These are phyloP conservation scores for Rhinatrema bivittatum DNA, from an alignment of 2,797 vertebrate genomes.

Conservation along the genomic window DNA sequence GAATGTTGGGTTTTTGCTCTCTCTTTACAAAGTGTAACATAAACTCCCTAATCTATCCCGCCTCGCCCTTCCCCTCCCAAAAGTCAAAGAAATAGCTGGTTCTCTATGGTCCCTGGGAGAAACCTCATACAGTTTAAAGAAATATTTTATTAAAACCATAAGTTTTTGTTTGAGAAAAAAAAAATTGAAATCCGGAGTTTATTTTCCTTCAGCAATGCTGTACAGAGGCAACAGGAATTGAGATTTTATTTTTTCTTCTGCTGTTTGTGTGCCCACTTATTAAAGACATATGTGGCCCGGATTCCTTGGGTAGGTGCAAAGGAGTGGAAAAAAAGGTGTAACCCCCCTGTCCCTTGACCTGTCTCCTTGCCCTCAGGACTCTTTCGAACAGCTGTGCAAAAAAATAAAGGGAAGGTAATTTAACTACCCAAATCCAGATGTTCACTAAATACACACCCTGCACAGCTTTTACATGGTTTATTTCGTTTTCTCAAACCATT, in stretches of 20 bases:
- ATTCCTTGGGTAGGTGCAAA: conserved; percentile 50
- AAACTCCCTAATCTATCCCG: too few relatives aligned
- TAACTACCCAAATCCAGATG: conserved; percentile 64
- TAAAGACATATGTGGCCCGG: conserved; percentile 48
- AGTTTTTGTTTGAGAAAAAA: conserved; percentile 46
- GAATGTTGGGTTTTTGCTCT: conserved; percentile 24
- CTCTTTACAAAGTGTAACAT: conserved; percentile 37
- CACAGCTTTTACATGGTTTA: conserved; percentile 72
- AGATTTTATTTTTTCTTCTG: conserved; percentile 35
- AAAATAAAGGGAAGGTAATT: conserved; percentile 43
- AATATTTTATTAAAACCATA: conserved; percentile 56
- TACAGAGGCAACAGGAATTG: conserved; percentile 51
- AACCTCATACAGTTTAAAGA: conserved; percentile 33
- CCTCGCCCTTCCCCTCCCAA: conserved; percentile 30
- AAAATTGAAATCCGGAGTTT: conserved; percentile 55
- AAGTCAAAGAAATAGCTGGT: conserved; percentile 25
- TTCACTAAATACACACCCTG: conserved; percentile 65
- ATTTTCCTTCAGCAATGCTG: conserved; percentile 53
- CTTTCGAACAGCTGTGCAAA: conserved; percentile 61
- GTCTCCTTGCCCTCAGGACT: conserved; percentile 61
- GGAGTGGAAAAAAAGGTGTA: conserved; percentile 30
- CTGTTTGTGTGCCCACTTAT: conserved; percentile 50
- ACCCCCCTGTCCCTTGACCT: conserved; percentile 54
- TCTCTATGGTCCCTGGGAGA: conserved; percentile 18
- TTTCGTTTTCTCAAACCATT: conserved; percentile 74